Percentiles rank a stretch among this genome's conserved stretches.
phyloP scores from a whole-genome alignment of 2,888 invertebrate genomes.

The Andrena camellia region DNA sequence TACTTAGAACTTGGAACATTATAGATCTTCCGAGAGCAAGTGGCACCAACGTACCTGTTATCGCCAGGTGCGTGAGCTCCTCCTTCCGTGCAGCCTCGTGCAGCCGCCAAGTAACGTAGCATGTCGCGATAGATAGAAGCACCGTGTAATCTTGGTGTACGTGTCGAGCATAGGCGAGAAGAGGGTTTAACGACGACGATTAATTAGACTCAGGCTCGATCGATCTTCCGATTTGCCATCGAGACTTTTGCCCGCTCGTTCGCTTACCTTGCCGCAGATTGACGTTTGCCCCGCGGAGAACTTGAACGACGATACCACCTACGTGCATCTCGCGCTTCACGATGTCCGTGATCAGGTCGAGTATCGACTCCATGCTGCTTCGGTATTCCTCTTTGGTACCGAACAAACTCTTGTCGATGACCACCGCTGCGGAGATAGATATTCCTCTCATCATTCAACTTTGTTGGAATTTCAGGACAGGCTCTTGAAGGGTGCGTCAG shows the following conservation, averaged over 20 bases:
- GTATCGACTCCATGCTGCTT: constrained; percentile 86
- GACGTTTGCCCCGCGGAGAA: constrained; percentile 89
- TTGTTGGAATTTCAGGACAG: background rate
- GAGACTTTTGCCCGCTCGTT: background rate
- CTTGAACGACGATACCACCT: constrained; percentile 89
- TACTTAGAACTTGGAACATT: background rate
- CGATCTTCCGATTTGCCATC: background rate
- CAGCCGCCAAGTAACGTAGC: constrained; percentile 91
- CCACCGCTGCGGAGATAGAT: constrained; percentile 86
- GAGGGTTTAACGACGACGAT: constrained; percentile 11
- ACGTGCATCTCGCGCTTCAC: constrained; percentile 89
- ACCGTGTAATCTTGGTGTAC: constrained; percentile 89
- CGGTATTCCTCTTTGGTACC: constrained; percentile 87
- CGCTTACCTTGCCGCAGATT: constrained; percentile 89
- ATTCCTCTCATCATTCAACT: background rate
- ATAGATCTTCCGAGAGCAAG: background rate
- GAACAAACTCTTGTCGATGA: constrained; percentile 90
- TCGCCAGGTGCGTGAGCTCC: constrained; percentile 90
- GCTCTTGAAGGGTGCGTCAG: background rate
- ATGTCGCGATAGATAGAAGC: constrained; percentile 91
- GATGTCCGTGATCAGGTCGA: constrained; percentile 88
- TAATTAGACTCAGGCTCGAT: background rate
- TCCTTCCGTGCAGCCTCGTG: constrained; percentile 88
- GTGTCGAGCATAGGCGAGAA: background rate
- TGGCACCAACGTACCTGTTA: constrained; percentile 86